A percentile compares a stretch with the other conserved stretches of the same genome.
These are phyloP conservation scores for Drosophila jambulina DNA, from an alignment of 1,140 invertebrate genomes.

Conservation along the genomic window DNA sequence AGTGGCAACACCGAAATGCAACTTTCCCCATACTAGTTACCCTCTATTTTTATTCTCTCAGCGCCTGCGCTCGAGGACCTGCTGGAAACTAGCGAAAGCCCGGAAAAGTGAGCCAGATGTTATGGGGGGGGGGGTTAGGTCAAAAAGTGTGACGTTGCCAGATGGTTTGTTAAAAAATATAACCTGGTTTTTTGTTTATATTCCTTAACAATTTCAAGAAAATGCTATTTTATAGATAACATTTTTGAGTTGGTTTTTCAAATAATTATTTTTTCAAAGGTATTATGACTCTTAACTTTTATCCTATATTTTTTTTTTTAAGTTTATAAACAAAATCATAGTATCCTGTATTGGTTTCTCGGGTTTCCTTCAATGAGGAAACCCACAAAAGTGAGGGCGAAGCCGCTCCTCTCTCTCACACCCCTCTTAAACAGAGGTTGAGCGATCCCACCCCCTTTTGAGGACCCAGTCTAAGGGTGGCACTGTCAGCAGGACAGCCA, in stretches of 20 bases:
- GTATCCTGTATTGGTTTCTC: background rate
- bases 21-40: slow-evolving; percentile 43
- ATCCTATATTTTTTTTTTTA: background rate
- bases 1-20: slow-evolving; percentile 52
- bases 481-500: background rate
- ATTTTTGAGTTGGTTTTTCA: background rate
- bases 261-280: background rate
- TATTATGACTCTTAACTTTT: background rate
- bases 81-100: slow-evolving; percentile 36
- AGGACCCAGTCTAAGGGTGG: slow-evolving; percentile 13
- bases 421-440: background rate
- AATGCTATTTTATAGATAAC: background rate
- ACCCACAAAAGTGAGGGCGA: background rate
- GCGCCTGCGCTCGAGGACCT: slow-evolving; percentile 20
- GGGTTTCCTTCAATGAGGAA: slow-evolving; percentile 3
- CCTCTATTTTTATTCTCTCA: slow-evolving; percentile 34
- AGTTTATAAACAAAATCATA: background rate
- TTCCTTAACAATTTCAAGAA: background rate
- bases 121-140: background rate
- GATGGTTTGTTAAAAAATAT: background rate
- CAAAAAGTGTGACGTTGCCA: slow-evolving; percentile 13
- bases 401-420: background rate
- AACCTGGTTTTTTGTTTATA: rapidly evolving
- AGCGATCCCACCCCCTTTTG: slow-evolving; percentile 21
- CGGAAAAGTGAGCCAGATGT: slow-evolving; percentile 39